Evolutionary conservation across 1,140 invertebrate genomes (phyloP).

Genomic region (Pseudomyrmex dendroicus): DNA sequence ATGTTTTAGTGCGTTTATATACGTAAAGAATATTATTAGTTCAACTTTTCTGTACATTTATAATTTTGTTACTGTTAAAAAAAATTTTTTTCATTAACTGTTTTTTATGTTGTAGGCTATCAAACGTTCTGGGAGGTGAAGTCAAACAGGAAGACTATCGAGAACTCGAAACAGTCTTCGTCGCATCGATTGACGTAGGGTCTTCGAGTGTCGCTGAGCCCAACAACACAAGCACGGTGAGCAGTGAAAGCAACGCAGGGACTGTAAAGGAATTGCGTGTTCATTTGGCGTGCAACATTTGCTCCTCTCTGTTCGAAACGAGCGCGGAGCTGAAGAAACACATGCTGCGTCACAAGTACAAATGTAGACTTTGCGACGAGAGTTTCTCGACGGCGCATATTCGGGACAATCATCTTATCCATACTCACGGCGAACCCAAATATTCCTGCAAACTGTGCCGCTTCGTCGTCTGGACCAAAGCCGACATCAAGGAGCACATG

Average conservation of each 20-base stretch:
- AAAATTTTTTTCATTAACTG: slow-evolving; percentile 14
- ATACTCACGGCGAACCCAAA: slow-evolving; percentile 36
- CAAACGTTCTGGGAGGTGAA: neutral
- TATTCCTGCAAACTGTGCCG: slow-evolving; percentile 31
- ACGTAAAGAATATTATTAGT: too few species aligned
- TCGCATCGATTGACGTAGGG: neutral
- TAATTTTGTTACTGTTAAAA: too few species aligned
- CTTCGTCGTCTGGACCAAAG: neutral
- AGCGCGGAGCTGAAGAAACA: slow-evolving; percentile 28
- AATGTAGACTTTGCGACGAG: slow-evolving; percentile 16
- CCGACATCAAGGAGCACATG: slow-evolving; percentile 51
- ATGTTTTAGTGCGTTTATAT: too few species aligned
- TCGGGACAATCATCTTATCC: slow-evolving; percentile 25
- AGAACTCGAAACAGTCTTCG: slow-evolving; percentile 13
- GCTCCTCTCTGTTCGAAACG: slow-evolving; percentile 28
- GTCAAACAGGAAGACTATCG: neutral
- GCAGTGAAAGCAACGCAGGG: slow-evolving; percentile 10
- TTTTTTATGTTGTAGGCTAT: slow-evolving; percentile 43
- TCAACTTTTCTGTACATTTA: too few species aligned
- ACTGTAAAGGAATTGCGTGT: neutral
- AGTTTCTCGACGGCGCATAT: slow-evolving; percentile 14
- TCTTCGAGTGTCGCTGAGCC: neutral
- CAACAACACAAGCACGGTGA: neutral
- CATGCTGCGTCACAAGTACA: slow-evolving; percentile 27
- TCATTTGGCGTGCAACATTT: slow-evolving; percentile 28